Conservation (phyloP, 2,888 invertebrate species). For the Thera britannica region DNA sequence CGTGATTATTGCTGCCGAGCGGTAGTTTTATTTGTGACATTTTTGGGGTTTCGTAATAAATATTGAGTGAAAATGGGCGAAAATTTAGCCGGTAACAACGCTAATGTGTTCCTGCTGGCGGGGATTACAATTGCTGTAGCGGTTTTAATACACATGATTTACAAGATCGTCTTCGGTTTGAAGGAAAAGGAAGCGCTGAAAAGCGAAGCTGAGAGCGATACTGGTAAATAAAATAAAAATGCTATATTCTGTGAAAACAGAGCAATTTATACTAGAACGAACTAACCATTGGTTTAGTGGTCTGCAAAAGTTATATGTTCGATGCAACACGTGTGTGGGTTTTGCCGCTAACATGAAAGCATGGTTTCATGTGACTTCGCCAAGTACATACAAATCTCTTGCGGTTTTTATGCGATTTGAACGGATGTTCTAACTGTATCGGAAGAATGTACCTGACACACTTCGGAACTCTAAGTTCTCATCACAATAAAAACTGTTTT, state of each 20-base stretch:
- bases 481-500: constrained; percentile 14
- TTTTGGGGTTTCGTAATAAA: constrained; percentile 53
- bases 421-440: constrained; percentile 57
- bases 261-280: background rate
- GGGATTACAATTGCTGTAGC: constrained; percentile 64
- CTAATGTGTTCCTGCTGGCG: constrained; percentile 61
- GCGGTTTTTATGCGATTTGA: constrained; percentile 49
- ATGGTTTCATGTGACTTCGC: constrained; percentile 19
- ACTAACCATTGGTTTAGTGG: background rate
- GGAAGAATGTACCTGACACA: constrained; percentile 60
- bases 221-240: constrained; percentile 57
- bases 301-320: background rate
- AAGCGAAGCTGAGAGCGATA: constrained; percentile 68
- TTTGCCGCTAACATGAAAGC: constrained; percentile 34
- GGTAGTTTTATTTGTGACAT: constrained; percentile 46
- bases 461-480: constrained; percentile 43
- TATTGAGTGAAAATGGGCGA: constrained; percentile 79
- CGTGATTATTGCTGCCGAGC: constrained; percentile 63
- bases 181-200: constrained; percentile 68
- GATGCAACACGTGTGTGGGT: constrained; percentile 32
- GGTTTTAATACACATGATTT: constrained; percentile 70
- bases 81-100: constrained; percentile 66
- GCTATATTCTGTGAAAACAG: constrained; percentile 16
- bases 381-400: constrained; percentile 23
- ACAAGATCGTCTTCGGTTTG: constrained; percentile 68